These are phyloP conservation scores for Camptogramma bilineatum DNA, from an alignment of 2,888 invertebrate genomes.

Conservation along the genomic window DNA sequence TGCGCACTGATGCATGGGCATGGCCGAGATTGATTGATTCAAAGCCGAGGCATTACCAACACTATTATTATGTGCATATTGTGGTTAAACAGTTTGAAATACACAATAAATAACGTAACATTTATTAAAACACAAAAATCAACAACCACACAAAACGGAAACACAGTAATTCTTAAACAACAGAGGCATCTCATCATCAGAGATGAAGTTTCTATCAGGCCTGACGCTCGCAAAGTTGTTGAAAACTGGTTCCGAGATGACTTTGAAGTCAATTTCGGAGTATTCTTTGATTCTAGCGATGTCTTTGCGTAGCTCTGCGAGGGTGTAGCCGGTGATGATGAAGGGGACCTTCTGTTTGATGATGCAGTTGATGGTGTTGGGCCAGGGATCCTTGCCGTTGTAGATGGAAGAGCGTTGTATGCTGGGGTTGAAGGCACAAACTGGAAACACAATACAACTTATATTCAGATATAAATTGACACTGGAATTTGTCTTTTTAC, in stretches of 20 bases:
- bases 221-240: constrained; percentile 89
- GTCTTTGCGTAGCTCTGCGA: constrained; percentile 88
- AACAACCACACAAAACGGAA: constrained; percentile 77
- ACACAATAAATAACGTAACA: constrained; percentile 4
- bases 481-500: too few relatives aligned
- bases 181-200: constrained; percentile 89
- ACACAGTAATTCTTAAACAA: constrained; percentile 90
- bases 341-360: constrained; percentile 85
- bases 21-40: too few relatives aligned
- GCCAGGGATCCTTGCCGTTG: constrained; percentile 88
- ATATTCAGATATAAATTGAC: background rate
- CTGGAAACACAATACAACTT: constrained; percentile 61
- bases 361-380: constrained; percentile 85
- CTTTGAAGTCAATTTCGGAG: constrained; percentile 72
- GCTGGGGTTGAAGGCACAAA: constrained; percentile 90
- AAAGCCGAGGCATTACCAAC: too few relatives aligned
- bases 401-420: constrained; percentile 88
- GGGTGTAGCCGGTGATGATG: constrained; percentile 88
- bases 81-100: background rate
- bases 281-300: constrained; percentile 83
- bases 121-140: constrained; percentile 46
- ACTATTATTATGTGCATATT: too few relatives aligned
- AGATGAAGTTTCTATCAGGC: constrained; percentile 90
- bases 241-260: constrained; percentile 81
- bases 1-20: too few relatives aligned